These are phyloP conservation scores for Mesorhabditis belari DNA, from an alignment of 2,888 invertebrate genomes.

Conservation along the genomic window DNA sequence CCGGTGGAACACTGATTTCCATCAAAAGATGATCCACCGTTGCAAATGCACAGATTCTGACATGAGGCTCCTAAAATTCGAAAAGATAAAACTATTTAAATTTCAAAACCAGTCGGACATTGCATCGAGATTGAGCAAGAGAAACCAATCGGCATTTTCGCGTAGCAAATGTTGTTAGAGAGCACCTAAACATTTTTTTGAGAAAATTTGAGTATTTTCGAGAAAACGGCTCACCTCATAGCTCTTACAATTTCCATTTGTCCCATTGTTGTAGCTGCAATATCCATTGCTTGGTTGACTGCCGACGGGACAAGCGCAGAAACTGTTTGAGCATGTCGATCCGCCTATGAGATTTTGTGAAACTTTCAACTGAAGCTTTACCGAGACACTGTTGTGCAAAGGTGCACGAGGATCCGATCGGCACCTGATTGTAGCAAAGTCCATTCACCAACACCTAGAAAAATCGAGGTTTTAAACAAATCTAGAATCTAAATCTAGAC, in stretches of 20 bases:
- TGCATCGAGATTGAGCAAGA: conserved; percentile 27
- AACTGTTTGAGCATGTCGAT: conserved; percentile 6
- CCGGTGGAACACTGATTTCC: neutral
- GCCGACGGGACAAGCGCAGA: conserved; percentile 13
- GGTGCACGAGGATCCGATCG: neutral
- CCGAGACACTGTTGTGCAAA: neutral
- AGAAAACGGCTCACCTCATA: neutral
- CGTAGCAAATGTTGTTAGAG: conserved; percentile 31
- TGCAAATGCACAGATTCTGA: conserved; percentile 12
- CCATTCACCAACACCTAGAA: neutral
- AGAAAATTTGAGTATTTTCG: too few relatives aligned
- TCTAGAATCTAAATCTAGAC: neutral
- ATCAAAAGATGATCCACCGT: neutral
- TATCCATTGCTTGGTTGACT: neutral
- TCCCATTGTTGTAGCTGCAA: neutral
- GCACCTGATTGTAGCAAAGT: neutral
- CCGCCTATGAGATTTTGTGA: neutral
- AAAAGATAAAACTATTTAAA: neutral
- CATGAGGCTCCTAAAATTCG: conserved; percentile 8
- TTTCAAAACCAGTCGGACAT: conserved; percentile 13
- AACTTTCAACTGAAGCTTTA: neutral
- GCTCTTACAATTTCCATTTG: neutral
- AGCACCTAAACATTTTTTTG: conserved; percentile 7
- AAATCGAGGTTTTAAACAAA: neutral
- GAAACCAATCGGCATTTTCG: conserved; percentile 19